Percentiles rank a stretch among this genome's conserved stretches.
Evolutionary conservation across 1,140 invertebrate genomes (phyloP).

Genomic region (Orussus abietinus): DNA sequence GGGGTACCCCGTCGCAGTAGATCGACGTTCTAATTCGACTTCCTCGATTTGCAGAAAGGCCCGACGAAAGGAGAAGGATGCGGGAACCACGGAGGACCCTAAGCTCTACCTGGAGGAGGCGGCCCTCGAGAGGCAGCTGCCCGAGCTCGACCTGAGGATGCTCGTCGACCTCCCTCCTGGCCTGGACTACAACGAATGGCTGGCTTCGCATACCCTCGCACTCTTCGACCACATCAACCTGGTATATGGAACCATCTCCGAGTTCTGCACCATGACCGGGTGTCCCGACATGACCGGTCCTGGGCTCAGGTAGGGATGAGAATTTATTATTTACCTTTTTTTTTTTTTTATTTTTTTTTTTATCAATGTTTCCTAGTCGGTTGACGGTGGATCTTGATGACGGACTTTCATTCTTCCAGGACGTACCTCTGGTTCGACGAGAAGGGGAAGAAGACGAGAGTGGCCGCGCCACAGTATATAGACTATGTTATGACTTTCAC

Average conservation of each 20-base stretch:
- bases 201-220: slow-evolving; percentile 95
- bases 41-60: slow-evolving; percentile 79
- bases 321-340: not conserved
- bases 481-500: slow-evolving; percentile 98
- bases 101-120: slow-evolving; percentile 94
- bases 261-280: slow-evolving; percentile 92
- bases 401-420: slow-evolving; percentile 58
- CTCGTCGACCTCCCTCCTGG: slow-evolving; percentile 89
- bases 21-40: too few species aligned
- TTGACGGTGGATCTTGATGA: too few species aligned
- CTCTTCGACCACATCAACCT: slow-evolving; percentile 98
- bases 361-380: slow-evolving; percentile 9
- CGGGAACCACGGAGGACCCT: slow-evolving; percentile 75
- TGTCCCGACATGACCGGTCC: slow-evolving; percentile 96
- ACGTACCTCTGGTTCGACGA: slow-evolving; percentile 98
- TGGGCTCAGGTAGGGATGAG: slow-evolving; percentile 78
- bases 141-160: slow-evolving; percentile 87
- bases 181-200: slow-evolving; percentile 97
- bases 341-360: slow-evolving; percentile 11
- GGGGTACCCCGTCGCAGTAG: too few species aligned
- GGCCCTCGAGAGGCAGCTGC: slow-evolving; percentile 86
- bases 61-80: slow-evolving; percentile 92
- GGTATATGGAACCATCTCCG: slow-evolving; percentile 94
- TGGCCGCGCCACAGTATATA: slow-evolving; percentile 95
- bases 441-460: slow-evolving; percentile 95